A percentile compares a stretch with the other conserved stretches of the same genome.
These are phyloP conservation scores for Leucophenga varia DNA, from an alignment of 1,140 invertebrate species.

Conservation along the genomic window DNA sequence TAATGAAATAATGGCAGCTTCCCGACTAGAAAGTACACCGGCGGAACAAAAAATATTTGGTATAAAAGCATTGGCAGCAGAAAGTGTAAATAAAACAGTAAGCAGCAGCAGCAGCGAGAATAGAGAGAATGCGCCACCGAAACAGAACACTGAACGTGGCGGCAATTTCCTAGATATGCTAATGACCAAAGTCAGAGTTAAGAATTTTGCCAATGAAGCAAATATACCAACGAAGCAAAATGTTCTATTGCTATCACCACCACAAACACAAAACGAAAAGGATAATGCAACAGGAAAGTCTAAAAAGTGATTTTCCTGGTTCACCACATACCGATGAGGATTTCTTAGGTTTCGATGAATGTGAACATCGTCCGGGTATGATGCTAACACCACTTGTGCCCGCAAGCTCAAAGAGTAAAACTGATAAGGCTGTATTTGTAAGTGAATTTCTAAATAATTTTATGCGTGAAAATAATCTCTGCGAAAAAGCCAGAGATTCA, in stretches of 20 bases:
- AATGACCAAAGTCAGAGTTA: constrained; percentile 41
- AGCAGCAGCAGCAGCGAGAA: constrained; percentile 15
- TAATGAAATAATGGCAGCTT: no score
- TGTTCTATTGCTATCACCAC: no score
- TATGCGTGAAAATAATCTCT: constrained; percentile 37
- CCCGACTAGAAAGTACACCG: no score
- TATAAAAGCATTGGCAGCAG: neutral
- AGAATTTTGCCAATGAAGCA: constrained; percentile 32
- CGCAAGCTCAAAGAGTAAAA: constrained; percentile 22
- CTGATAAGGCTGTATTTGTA: constrained; percentile 36
- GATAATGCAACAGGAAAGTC: no score
- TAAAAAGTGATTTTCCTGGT: no score
- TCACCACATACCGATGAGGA: no score
- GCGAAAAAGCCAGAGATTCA: constrained; percentile 2
- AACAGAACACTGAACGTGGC: constrained; percentile 23
- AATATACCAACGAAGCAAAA: no score
- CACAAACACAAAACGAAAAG: no score
- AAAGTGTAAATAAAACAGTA: neutral
- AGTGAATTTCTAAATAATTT: constrained; percentile 42
- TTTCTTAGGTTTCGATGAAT: constrained; percentile 51
- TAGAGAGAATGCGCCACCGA: constrained; percentile 16
- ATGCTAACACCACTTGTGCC: constrained; percentile 49
- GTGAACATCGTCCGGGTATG: constrained; percentile 43
- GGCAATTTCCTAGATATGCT: constrained; percentile 49
- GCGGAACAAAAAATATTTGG: neutral